Percentiles rank a stretch among this genome's conserved stretches.
These are phyloP conservation scores for Tetramorium simillimum DNA, from an alignment of 1,140 invertebrate species.

Conservation along the genomic window DNA sequence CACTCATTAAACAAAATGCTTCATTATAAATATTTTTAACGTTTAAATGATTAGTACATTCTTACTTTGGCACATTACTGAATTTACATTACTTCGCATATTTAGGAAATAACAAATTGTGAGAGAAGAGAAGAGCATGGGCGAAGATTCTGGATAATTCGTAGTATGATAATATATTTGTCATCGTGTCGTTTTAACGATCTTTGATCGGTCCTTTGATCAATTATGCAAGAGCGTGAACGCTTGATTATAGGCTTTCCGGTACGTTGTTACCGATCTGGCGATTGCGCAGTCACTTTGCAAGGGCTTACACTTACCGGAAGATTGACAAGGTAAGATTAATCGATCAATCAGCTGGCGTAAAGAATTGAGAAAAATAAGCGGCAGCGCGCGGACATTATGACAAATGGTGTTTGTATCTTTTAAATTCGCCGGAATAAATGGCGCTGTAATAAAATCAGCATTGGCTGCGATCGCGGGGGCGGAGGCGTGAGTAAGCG, in stretches of 20 bases:
- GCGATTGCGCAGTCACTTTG: background rate
- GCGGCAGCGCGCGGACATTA: slow-evolving; percentile 30
- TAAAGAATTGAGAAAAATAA: slow-evolving; percentile 42
- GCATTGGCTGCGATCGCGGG: background rate
- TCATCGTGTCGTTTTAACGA: background rate
- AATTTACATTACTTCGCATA: background rate
- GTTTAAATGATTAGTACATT: background rate
- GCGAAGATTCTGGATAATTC: background rate
- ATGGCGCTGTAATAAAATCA: slow-evolving; percentile 67
- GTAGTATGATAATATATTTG: slow-evolving; percentile 3
- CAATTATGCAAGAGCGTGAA: background rate
- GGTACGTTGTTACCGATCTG: background rate
- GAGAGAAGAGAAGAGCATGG: background rate
- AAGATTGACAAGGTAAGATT: slow-evolving; percentile 36
- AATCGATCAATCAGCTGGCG: slow-evolving; percentile 20
- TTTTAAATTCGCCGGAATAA: slow-evolving; percentile 65
- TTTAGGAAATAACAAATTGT: background rate
- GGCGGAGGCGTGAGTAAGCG: slow-evolving; percentile 37
- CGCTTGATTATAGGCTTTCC: background rate
- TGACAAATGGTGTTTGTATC: slow-evolving; percentile 73
- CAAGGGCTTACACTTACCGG: background rate
- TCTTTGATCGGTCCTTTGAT: background rate
- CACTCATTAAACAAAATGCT: background rate
- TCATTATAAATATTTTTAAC: background rate
- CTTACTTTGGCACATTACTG: background rate